Percentiles rank a stretch among this genome's conserved stretches.
Evolutionary conservation across 2,888 invertebrate species (phyloP).

Genomic region (Lithophane ornitopus): DNA sequence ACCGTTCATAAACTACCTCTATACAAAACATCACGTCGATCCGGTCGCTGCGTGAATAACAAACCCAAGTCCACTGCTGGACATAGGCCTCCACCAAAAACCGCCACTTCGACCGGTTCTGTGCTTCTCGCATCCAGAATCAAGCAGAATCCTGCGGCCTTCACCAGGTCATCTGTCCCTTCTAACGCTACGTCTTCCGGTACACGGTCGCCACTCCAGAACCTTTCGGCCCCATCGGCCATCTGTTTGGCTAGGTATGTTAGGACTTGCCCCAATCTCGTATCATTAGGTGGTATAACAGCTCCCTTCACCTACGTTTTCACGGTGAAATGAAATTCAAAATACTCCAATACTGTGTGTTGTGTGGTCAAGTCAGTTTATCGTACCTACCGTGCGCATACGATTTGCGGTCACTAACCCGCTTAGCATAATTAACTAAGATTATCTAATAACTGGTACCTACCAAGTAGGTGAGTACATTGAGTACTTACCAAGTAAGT

Average conservation of each 20-base stretch:
- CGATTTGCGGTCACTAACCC: slow-evolving; percentile 24
- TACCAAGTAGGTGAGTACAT: not conserved
- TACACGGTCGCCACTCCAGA: too few relatives aligned
- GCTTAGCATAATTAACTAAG: slow-evolving; percentile 3
- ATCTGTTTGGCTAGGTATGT: too few relatives aligned
- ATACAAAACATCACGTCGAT: not conserved
- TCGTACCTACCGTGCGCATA: not conserved
- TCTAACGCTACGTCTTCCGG: too few relatives aligned
- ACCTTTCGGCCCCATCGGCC: too few relatives aligned
- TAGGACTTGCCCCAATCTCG: too few relatives aligned
- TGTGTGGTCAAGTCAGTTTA: not conserved
- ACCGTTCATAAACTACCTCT: not conserved
- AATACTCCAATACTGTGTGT: not conserved
- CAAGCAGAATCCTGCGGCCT: too few relatives aligned
- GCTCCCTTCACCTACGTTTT: not conserved
- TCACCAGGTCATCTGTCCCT: too few relatives aligned
- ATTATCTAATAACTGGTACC: slow-evolving; percentile 24
- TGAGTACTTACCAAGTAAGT: not conserved
- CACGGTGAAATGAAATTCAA: not conserved
- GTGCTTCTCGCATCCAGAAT: too few relatives aligned
- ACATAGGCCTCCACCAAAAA: too few relatives aligned
- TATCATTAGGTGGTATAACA: too few relatives aligned
- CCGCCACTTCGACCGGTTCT: too few relatives aligned
- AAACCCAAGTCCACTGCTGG: not conserved
- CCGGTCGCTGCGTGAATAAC: not conserved